Evolutionary conservation across 2,113 vertebrate species (phyloP), one percentile per base, ranked within the genome.

Genomic region (Phalacrocorax aristotelis): DNA sequence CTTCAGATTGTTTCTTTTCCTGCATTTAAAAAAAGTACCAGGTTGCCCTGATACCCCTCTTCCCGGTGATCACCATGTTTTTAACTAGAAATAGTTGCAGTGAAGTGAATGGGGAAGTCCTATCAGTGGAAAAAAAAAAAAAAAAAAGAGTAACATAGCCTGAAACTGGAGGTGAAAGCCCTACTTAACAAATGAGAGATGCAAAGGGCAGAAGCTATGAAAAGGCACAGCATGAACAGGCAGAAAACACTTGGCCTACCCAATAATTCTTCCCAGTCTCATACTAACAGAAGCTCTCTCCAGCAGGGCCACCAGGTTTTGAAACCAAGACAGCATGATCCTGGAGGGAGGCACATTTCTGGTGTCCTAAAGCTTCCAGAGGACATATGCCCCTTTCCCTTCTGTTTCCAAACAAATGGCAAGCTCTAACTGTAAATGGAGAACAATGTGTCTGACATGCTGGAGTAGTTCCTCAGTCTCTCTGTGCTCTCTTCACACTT

Each of bases 181-280:
- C 70, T 94, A 58, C 87, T 90, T 95, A 97, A 62, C 54, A 80
- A 92, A 76, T 66, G 70, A 95, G 84, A 77, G 58, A 90, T 68
- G 76, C 55, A 94, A 95, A 85, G 94, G 93, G 84, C 91, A 91
- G 78, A 66, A 93, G 91, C 91, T 96, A 95, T 93, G 90, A 94
- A 89, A 94, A 91, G 78, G 60, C 78, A 94, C 62, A 81, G 84
- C 82, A 77, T 64, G 75, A 94, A 51, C 49, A 91, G 68, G 90
- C 8, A 1, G 54, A 66, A 80, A 87, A 72, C 11, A 36, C 55
- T 90, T 88, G 58, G 58, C 79, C n/a, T 64, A 71, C 64, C 32
- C 60, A 38, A 2, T 51, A 92, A 87, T 84, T 95, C 72, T n/a
- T 81, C 55, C 23, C 42, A 88, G 46, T 27, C 38, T 66, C 15